These are phyloP conservation scores for Altica lythri DNA, from an alignment of 2,888 invertebrate species.

Conservation along the genomic window DNA sequence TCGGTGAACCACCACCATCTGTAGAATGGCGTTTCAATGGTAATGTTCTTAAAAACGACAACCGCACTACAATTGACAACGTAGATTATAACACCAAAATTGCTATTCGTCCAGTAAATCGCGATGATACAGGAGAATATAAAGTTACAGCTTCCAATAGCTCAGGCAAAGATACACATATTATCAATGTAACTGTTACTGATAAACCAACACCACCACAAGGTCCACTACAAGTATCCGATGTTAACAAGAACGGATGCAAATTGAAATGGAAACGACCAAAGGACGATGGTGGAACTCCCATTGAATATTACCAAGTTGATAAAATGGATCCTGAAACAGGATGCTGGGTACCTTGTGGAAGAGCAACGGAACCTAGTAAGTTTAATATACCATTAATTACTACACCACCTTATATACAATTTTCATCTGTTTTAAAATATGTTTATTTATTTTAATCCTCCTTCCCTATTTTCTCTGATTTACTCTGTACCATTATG, in stretches of 20 bases:
- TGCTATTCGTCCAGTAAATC: slow-evolving; percentile 76
- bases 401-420: neutral
- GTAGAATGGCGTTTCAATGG: slow-evolving; percentile 91
- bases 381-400: slow-evolving; percentile 43
- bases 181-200: slow-evolving; percentile 80
- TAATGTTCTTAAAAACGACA: slow-evolving; percentile 68
- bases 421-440: neutral
- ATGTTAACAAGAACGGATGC: slow-evolving; percentile 91
- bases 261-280: slow-evolving; percentile 96
- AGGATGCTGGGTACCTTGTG: slow-evolving; percentile 87
- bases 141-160: slow-evolving; percentile 84
- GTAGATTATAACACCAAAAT: slow-evolving; percentile 88
- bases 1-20: slow-evolving; percentile 93
- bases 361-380: slow-evolving; percentile 81
- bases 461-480: neutral
- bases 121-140: slow-evolving; percentile 87
- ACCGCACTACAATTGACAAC: slow-evolving; percentile 80
- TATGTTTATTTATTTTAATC: too few species aligned
- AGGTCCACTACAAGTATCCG: slow-evolving; percentile 86
- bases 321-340: slow-evolving; percentile 93
- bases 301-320: slow-evolving; percentile 94
- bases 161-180: slow-evolving; percentile 84
- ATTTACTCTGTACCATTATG: too few species aligned
- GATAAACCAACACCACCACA: slow-evolving; percentile 88
- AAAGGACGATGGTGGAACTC: slow-evolving; percentile 91